A percentile compares a stretch with the other conserved stretches of the same genome.
phyloP scores from a whole-genome alignment of 2,797 vertebrate genomes.

The Poecilia gillii region DNA sequence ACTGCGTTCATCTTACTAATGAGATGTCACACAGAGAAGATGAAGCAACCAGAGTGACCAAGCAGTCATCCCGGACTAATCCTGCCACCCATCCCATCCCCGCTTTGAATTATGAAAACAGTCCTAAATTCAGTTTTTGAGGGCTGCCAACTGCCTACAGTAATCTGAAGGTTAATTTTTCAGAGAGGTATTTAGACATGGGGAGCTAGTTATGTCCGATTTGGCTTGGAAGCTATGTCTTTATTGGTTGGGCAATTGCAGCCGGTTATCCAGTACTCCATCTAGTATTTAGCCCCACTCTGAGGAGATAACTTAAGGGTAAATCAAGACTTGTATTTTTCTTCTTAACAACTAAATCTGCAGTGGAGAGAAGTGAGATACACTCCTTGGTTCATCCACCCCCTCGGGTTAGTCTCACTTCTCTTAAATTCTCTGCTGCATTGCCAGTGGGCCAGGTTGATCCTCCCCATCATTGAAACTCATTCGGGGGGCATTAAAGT shows the following conservation, averaged over 20 bases:
- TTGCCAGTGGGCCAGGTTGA: conserved; percentile 90
- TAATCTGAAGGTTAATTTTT: conserved; percentile 80
- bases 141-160: conserved; percentile 80
- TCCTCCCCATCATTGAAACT: conserved; percentile 91
- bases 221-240: conserved; percentile 55
- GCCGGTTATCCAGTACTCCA: conserved; percentile 58
- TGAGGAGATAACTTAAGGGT: conserved; percentile 72
- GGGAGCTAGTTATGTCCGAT: conserved; percentile 41
- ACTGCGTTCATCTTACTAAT: conserved; percentile 82
- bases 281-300: conserved; percentile 68
- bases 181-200: conserved; percentile 62
- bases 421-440: conserved; percentile 75
- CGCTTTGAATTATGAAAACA: conserved; percentile 67
- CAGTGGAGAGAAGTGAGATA: conserved; percentile 59
- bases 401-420: conserved; percentile 65
- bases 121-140: conserved; percentile 67
- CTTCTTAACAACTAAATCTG: conserved; percentile 71
- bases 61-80: conserved; percentile 74
- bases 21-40: conserved; percentile 81
- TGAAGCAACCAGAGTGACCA: conserved; percentile 69
- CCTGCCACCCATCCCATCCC: conserved; percentile 66
- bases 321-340: conserved; percentile 68
- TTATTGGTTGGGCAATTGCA: conserved; percentile 45
- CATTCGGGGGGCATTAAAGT: conserved; percentile 98
- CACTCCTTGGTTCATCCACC: conserved; percentile 70